A percentile compares a stretch with the other conserved stretches of the same genome.
Conservation (phyloP, 2,113 vertebrate species). For the Electrona antarctica region DNA sequence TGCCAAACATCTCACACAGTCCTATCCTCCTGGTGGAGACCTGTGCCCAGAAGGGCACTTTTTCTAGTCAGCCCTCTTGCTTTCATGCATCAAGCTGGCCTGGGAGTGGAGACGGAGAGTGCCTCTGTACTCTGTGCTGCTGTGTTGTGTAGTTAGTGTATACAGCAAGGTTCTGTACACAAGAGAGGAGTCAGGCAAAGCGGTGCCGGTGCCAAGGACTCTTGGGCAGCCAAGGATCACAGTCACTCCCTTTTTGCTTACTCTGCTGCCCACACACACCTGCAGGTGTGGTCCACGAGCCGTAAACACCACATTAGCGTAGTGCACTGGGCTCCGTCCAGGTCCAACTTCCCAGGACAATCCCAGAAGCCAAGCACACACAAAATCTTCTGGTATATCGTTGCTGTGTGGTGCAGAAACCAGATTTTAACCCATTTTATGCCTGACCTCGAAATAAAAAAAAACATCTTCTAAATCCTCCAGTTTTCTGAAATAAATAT, state of each 20-base stretch:
- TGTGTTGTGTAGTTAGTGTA: too few relatives aligned
- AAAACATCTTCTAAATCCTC: too few relatives aligned
- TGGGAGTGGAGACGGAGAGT: not conserved
- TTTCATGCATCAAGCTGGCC: not conserved
- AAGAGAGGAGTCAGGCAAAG: constrained; percentile 15
- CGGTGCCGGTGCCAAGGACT: constrained; percentile 39
- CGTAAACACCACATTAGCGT: constrained; percentile 65
- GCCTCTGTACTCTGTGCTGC: not conserved
- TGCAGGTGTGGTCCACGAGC: constrained; percentile 67
- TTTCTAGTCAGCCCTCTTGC: too few relatives aligned
- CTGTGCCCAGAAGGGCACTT: too few relatives aligned
- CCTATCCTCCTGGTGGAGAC: too few relatives aligned
- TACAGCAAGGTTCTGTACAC: constrained; percentile 19
- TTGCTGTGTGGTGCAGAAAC: too few relatives aligned
- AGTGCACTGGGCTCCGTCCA: not conserved
- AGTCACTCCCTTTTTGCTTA: constrained; percentile 20
- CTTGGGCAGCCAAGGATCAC: constrained; percentile 39
- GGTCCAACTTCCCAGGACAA: constrained; percentile 50
- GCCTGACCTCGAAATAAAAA: too few relatives aligned
- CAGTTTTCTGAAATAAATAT: too few relatives aligned
- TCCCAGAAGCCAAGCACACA: constrained; percentile 50
- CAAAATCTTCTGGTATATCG: constrained; percentile 34
- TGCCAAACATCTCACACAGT: too few relatives aligned
- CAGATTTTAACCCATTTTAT: too few relatives aligned
- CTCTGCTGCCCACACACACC: constrained; percentile 32